phyloP scores from a whole-genome alignment of 2,888 invertebrate genomes.

The Augiades crinisus region DNA sequence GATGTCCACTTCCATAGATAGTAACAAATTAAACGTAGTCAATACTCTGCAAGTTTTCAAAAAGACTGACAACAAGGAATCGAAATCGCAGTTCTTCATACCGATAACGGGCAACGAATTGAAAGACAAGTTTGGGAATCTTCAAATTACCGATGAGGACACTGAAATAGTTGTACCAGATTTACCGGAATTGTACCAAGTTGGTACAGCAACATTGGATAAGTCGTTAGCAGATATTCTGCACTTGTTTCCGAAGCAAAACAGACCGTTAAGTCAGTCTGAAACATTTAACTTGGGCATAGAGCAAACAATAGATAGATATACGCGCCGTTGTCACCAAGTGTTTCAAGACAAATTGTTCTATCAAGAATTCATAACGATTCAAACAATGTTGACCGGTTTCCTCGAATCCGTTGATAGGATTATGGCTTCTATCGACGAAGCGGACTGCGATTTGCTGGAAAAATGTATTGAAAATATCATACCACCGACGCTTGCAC shows the following conservation, averaged over 20 bases:
- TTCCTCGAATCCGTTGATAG: slow-evolving; percentile 54
- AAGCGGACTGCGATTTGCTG: slow-evolving; percentile 64
- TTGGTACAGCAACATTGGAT: slow-evolving; percentile 54
- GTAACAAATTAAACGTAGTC: slow-evolving; percentile 65
- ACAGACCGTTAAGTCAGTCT: slow-evolving; percentile 70
- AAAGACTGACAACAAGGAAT: slow-evolving; percentile 66
- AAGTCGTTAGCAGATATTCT: slow-evolving; percentile 63
- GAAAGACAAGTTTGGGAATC: slow-evolving; percentile 62
- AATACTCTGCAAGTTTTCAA: slow-evolving; percentile 70
- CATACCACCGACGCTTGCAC: slow-evolving; percentile 53
- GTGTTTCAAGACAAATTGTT: slow-evolving; percentile 76
- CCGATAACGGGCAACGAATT: slow-evolving; percentile 60
- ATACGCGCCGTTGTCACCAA: slow-evolving; percentile 71
- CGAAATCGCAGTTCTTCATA: slow-evolving; percentile 75
- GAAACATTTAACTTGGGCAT: slow-evolving; percentile 66
- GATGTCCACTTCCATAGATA: slow-evolving; percentile 64
- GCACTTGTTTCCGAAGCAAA: slow-evolving; percentile 70
- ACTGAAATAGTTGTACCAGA: slow-evolving; percentile 58
- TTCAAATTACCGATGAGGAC: slow-evolving; percentile 64
- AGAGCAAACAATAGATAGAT: slow-evolving; percentile 71
- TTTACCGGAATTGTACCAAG: slow-evolving; percentile 58
- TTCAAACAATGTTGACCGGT: slow-evolving; percentile 62
- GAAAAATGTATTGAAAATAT: slow-evolving; percentile 69
- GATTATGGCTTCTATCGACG: slow-evolving; percentile 55
- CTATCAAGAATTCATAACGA: slow-evolving; percentile 65